phyloP scores from a whole-genome alignment of 64 coral and sea anemone genomes.

The Porites australiensis region DNA sequence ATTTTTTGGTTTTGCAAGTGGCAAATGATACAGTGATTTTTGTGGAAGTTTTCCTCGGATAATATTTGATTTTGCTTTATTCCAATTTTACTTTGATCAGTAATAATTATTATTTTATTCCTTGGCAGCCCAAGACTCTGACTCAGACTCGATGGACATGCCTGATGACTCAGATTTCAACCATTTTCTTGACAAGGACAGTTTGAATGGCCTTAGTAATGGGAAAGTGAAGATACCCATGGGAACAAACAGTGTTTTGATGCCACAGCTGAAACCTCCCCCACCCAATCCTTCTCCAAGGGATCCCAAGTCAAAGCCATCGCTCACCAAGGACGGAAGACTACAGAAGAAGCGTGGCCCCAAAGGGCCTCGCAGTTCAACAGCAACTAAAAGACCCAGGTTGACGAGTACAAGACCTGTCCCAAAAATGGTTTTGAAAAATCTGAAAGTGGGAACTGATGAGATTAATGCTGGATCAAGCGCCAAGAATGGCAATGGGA shows the following conservation, averaged over 20 bases:
- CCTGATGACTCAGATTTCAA: slow-evolving; percentile 34
- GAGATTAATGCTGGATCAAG: background rate
- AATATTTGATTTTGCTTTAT: no score
- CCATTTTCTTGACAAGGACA: slow-evolving; percentile 37
- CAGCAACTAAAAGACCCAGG: slow-evolving; percentile 67
- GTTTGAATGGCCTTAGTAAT: slow-evolving; percentile 26
- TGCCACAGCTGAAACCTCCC: slow-evolving; percentile 50
- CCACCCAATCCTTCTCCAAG: slow-evolving; percentile 27
- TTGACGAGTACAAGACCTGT: slow-evolving; percentile 61
- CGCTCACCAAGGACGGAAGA: slow-evolving; percentile 68
- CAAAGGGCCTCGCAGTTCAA: slow-evolving; percentile 39
- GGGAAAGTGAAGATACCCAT: slow-evolving; percentile 36
- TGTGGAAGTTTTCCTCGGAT: no score
- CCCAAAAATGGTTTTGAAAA: slow-evolving; percentile 65
- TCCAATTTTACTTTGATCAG: no score
- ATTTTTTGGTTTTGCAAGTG: no score
- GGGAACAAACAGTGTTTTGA: slow-evolving; percentile 25
- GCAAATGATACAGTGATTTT: no score
- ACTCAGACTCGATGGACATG: slow-evolving; percentile 7
- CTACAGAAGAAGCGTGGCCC: slow-evolving; percentile 77
- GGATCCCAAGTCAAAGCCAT: slow-evolving; percentile 15
- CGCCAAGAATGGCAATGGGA: slow-evolving; percentile 4
- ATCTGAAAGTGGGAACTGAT: slow-evolving; percentile 62
- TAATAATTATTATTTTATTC: background rate
- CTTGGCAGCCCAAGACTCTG: slow-evolving; percentile 9